Evolutionary conservation across 37 sponge, comb jelly and placozoan genomes (phyloP).

Genomic region (Tethya wilhelma): DNA sequence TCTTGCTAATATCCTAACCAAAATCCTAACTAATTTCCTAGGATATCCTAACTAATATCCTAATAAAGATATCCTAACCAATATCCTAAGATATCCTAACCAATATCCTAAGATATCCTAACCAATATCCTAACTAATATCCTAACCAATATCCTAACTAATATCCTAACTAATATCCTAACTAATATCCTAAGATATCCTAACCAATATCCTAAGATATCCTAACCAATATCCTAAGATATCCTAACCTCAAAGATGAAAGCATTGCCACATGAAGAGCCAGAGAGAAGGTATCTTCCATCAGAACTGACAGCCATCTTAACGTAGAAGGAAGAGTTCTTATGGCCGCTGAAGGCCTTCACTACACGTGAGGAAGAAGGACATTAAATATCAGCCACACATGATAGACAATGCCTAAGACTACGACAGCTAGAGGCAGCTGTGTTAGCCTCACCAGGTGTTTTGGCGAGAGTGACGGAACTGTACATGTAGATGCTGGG

Average conservation of each 20-base stretch:
- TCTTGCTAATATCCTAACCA: not conserved
- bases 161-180: not conserved
- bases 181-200: not conserved
- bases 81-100: not conserved
- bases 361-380: conserved; percentile 6
- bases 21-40: not conserved
- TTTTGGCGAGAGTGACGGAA: not conserved
- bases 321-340: conserved; percentile 61
- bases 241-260: conserved; percentile 72
- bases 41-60: not conserved
- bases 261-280: conserved; percentile 54
- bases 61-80: not conserved
- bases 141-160: not conserved
- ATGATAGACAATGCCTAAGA: not conserved
- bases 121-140: not conserved
- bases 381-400: not conserved
- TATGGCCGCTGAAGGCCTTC: conserved; percentile 57
- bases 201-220: not conserved
- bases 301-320: conserved; percentile 68
- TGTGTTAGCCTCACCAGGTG: conserved; percentile 32
- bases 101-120: not conserved
- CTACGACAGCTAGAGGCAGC: not conserved
- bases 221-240: not conserved
- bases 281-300: conserved; percentile 70
- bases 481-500: conserved; percentile 68